Evolutionary conservation across 64 coral and sea anemone species (phyloP), one percentile per base, ranked within the genome.

Genomic region (Actinia equina): DNA sequence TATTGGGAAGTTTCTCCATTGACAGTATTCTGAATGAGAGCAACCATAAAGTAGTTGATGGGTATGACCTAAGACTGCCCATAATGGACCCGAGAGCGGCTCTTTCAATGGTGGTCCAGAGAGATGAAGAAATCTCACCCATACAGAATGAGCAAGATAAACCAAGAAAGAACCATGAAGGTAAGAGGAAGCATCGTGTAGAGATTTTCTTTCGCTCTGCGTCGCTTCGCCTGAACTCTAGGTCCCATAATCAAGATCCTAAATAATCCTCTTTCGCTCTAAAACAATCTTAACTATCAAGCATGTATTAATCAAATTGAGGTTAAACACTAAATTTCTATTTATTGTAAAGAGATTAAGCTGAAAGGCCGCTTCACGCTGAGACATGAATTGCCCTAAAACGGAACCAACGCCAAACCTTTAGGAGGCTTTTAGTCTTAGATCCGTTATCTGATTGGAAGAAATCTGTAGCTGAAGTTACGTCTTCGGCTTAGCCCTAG

Each of bases 1-100:
- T 81, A 45, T 52, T 81, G 44, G 78, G 78, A 81, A 81, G 78
- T 81, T 81, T 81, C 13, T 81, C 78, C 22, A 81, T 81, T 52
- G 78, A 49, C 17, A 81, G 78, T 37, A 81, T 81, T n/a, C 22
- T 81, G 49, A 81, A 37, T 81, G 49, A 81, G 14, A 81, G 4
- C 49, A 44, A 46, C 44, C 19, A 45, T 81, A 81, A 81, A 74
- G 69, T 74, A 3, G 9, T 74, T 27, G 3, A 5, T 41, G 27
- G 11, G 27, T 9, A 41, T 8, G 14, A 4, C 41, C 20, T 25
- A 74, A 74, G 41, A 30, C 69, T 41, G 7, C 10, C 69, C 11
- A n/a, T n/a, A n/a, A 74, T n/a, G 23, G 69, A 41, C 2, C 37
- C 3, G 1, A 74, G 69, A 30, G 25, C 6, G 6, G 22, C 26